Percentiles rank a stretch among this genome's conserved stretches.
Evolutionary conservation across 2,797 vertebrate species (phyloP).

Genomic region (Taenioides sp.): DNA sequence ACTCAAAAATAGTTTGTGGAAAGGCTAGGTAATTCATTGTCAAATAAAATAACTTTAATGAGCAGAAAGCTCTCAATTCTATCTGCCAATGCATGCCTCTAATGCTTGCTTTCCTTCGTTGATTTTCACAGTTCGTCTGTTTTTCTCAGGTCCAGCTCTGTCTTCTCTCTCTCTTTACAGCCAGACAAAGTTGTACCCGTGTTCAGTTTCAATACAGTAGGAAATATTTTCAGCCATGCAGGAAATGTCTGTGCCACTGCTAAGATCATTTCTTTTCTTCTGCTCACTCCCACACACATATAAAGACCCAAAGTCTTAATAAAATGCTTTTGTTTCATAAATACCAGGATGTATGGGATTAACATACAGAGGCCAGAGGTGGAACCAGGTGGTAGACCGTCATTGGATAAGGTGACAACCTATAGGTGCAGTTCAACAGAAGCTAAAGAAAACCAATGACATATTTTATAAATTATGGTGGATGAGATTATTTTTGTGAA

Average conservation of each 20-base stretch:
- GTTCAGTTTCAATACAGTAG: conserved; percentile 63
- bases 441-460: conserved; percentile 76
- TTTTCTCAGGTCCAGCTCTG: conserved; percentile 27
- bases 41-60: conserved; percentile 13
- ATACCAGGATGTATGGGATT: conserved; percentile 23
- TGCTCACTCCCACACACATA: conserved; percentile 12
- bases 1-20: background rate
- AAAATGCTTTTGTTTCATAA: conserved; percentile 17
- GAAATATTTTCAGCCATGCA: conserved; percentile 64
- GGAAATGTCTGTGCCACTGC: conserved; percentile 64
- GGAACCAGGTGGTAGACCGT: conserved; percentile 74
- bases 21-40: background rate
- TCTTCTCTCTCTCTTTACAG: conserved; percentile 23
- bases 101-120: conserved; percentile 8
- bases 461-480: conserved; percentile 42
- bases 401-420: conserved; percentile 73
- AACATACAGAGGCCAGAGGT: conserved; percentile 55
- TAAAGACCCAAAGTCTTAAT: conserved; percentile 2
- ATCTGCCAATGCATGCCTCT: conserved; percentile 27
- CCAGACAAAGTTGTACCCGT: conserved; percentile 47
- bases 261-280: conserved; percentile 33
- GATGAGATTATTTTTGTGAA: conserved; percentile 69
- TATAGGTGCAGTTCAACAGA: conserved; percentile 79
- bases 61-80: conserved; percentile 9
- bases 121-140: conserved; percentile 41